These are phyloP conservation scores for Florisuga fusca DNA, from an alignment of 2,797 vertebrate genomes.

Conservation along the genomic window DNA sequence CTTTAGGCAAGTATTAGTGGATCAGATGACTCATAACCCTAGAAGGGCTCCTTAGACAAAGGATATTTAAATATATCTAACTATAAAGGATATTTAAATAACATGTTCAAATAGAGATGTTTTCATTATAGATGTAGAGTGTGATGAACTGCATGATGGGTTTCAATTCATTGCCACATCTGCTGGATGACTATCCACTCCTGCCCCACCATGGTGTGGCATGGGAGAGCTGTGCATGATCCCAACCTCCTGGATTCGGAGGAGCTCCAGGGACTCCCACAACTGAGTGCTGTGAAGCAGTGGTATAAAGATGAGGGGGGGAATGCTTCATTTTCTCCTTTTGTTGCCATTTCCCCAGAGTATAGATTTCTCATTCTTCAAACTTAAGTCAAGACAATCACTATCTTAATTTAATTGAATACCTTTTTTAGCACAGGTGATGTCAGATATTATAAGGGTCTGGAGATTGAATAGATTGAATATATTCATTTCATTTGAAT, in stretches of 20 bases:
- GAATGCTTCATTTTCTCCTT: not conserved
- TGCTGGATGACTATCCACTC: accelerated
- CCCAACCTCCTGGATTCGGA: not conserved
- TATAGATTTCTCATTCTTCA: constrained; percentile 2
- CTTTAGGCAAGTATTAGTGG: not conserved
- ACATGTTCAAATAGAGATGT: not conserved
- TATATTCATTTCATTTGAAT: constrained; percentile 10
- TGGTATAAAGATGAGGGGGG: not conserved
- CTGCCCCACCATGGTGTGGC: accelerated
- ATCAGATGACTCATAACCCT: constrained; percentile 12
- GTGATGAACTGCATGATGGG: not conserved
- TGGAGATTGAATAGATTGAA: not conserved
- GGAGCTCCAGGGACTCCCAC: not conserved
- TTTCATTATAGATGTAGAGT: not conserved
- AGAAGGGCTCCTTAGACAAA: not conserved
- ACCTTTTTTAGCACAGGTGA: not conserved
- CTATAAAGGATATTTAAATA: constrained; percentile 6
- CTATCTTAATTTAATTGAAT: constrained; percentile 33
- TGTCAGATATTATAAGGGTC: constrained; percentile 25
- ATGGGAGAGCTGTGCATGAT: not conserved
- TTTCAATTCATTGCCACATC: not conserved
- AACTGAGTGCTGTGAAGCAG: not conserved
- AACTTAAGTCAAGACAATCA: not conserved
- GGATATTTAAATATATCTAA: not conserved
- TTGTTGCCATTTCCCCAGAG: not conserved